Percentiles rank a stretch among this genome's conserved stretches.
These are phyloP conservation scores for Dasyornis broadbenti DNA, from an alignment of 2,113 vertebrate genomes.

Conservation along the genomic window DNA sequence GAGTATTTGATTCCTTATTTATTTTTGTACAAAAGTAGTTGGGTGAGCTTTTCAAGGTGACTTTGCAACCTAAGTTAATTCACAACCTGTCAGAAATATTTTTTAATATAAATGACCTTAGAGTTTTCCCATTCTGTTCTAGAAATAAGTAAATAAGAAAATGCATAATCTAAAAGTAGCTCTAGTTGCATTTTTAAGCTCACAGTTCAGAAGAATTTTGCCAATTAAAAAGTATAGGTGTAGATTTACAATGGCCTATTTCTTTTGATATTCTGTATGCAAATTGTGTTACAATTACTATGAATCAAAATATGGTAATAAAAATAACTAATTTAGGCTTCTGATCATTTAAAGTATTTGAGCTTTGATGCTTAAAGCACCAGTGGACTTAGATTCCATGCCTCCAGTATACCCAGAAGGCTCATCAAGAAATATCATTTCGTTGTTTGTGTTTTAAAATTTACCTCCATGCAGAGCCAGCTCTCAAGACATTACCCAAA, in stretches of 20 bases:
- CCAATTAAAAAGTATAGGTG: constrained; percentile 17
- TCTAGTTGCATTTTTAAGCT: constrained; percentile 15
- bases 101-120: constrained; percentile 34
- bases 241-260: constrained; percentile 17
- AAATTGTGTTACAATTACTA: neutral
- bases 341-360: constrained; percentile 15
- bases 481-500: neutral
- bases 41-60: constrained; percentile 39
- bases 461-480: neutral
- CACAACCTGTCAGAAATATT: constrained; percentile 29
- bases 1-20: neutral
- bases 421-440: constrained; percentile 11
- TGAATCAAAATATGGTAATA: constrained; percentile 23
- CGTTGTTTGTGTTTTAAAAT: neutral
- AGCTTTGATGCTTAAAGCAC: constrained; percentile 24
- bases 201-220: constrained; percentile 11
- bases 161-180: neutral
- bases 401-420: neutral
- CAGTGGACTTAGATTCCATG: neutral
- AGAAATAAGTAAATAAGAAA: constrained; percentile 29
- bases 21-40: neutral
- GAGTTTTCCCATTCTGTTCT: constrained; percentile 4
- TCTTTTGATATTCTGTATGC: constrained; percentile 42
- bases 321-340: neutral
- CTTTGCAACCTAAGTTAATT: constrained; percentile 40